Conservation (phyloP, 2,113 vertebrate genomes). For the Nothobranchius kuhntae region DNA sequence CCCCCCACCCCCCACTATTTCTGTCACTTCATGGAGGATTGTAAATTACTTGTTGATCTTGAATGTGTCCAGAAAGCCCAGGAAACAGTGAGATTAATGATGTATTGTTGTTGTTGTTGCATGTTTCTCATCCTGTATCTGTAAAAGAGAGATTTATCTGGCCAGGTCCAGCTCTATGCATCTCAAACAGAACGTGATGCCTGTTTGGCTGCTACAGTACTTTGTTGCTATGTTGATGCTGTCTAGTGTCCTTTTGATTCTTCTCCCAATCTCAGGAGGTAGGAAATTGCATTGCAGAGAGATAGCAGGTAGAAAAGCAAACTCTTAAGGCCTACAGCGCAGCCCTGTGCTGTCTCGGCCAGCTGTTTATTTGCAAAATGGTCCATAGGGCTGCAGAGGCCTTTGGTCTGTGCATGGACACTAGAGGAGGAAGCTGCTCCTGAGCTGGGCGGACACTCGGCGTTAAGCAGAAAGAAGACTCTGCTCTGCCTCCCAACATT, state of each 20-base stretch:
- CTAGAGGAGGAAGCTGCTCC: slow-evolving; percentile 63
- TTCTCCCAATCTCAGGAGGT: slow-evolving; percentile 74
- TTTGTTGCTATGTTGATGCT: slow-evolving; percentile 73
- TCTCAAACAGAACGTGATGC: slow-evolving; percentile 72
- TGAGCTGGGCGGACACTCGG: slow-evolving; percentile 68
- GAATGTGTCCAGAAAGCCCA: slow-evolving; percentile 71
- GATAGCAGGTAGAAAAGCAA: slow-evolving; percentile 50
- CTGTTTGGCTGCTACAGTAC: slow-evolving; percentile 71
- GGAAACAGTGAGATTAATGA: slow-evolving; percentile 75
- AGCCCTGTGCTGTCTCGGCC: slow-evolving; percentile 36
- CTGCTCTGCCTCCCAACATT: slow-evolving; percentile 57
- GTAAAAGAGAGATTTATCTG: slow-evolving; percentile 74
- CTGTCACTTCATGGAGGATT: slow-evolving; percentile 62
- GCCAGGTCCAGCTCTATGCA: slow-evolving; percentile 73
- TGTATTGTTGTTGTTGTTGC: slow-evolving; percentile 78
- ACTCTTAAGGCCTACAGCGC: slow-evolving; percentile 49
- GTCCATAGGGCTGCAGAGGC: slow-evolving; percentile 51
- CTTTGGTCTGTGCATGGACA: slow-evolving; percentile 67
- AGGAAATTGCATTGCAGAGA: slow-evolving; percentile 57
- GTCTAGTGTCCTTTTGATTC: slow-evolving; percentile 73
- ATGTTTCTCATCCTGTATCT: slow-evolving; percentile 78
- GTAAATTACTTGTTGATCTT: slow-evolving; percentile 72
- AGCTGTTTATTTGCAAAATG: slow-evolving; percentile 44
- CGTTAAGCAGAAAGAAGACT: slow-evolving; percentile 53
- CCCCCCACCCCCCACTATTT: slow-evolving; percentile 16